Evolutionary conservation across 2,797 vertebrate species (phyloP).

Genomic region (Enoplosus armatus): DNA sequence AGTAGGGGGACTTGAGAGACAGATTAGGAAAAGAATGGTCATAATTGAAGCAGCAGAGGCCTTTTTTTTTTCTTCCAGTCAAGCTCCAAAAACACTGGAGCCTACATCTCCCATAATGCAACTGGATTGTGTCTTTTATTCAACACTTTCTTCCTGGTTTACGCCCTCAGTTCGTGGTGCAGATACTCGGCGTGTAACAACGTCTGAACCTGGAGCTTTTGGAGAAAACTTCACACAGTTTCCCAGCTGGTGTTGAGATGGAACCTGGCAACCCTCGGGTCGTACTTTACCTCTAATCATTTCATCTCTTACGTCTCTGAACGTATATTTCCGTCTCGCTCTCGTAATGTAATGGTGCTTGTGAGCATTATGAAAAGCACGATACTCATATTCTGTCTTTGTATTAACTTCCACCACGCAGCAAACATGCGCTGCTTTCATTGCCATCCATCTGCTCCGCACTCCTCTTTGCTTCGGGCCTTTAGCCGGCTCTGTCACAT

Average conservation of each 20-base stretch:
- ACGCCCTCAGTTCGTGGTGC: background rate
- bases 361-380: background rate
- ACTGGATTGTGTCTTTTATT: background rate
- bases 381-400: slow-evolving; percentile 13
- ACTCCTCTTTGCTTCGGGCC: slow-evolving; percentile 53
- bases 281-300: slow-evolving; percentile 24
- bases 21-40: background rate
- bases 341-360: background rate
- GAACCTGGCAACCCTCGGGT: slow-evolving; percentile 24
- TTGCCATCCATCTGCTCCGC: slow-evolving; percentile 55
- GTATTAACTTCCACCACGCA: slow-evolving; percentile 24
- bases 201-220: too few species aligned
- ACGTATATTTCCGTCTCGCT: background rate
- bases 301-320: slow-evolving; percentile 18
- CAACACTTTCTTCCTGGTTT: background rate
- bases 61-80: background rate
- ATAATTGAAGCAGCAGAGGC: background rate
- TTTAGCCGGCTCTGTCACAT: slow-evolving; percentile 51
- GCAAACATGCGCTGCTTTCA: slow-evolving; percentile 45
- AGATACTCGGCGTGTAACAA: too few species aligned
- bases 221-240: too few species aligned
- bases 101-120: background rate
- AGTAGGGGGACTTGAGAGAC: background rate
- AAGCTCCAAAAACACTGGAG: background rate
- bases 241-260: too few species aligned